These are phyloP conservation scores for Oncorhynchus masou DNA, from an alignment of 2,113 vertebrate species.

Conservation along the genomic window DNA sequence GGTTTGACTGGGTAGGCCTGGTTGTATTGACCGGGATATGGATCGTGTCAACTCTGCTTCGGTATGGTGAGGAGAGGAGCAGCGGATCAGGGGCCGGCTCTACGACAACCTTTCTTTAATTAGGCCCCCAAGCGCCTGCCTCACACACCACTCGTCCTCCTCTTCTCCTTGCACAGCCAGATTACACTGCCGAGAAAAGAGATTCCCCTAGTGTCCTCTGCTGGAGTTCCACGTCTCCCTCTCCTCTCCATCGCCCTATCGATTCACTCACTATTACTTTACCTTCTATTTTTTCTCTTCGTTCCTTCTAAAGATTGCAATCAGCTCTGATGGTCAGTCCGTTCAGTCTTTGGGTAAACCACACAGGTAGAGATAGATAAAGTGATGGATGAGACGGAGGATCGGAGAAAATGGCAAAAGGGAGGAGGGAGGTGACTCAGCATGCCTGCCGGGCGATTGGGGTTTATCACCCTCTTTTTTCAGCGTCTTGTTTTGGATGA, in stretches of 20 bases:
- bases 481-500: slow-evolving; percentile 60
- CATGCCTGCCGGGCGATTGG: slow-evolving; percentile 59
- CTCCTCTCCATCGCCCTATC: slow-evolving; percentile 31
- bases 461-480: slow-evolving; percentile 61
- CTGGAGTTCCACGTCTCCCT: slow-evolving; percentile 22
- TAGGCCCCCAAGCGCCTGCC: slow-evolving; percentile 58
- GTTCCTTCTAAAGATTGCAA: slow-evolving; percentile 54
- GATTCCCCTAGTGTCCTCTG: slow-evolving; percentile 40
- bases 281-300: slow-evolving; percentile 40
- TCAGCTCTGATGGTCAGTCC: slow-evolving; percentile 25
- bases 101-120: slow-evolving; percentile 53
- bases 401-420: slow-evolving; percentile 54
- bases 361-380: slow-evolving; percentile 57
- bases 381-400: not conserved
- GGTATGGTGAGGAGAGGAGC: slow-evolving; percentile 50
- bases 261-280: slow-evolving; percentile 64
- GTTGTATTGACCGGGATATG: slow-evolving; percentile 50
- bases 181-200: slow-evolving; percentile 52
- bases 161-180: slow-evolving; percentile 47
- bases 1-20: slow-evolving; percentile 28
- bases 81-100: slow-evolving; percentile 44
- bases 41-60: slow-evolving; percentile 52
- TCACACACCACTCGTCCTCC: slow-evolving; percentile 49
- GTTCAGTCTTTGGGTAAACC: slow-evolving; percentile 60
- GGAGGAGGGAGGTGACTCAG: slow-evolving; percentile 51